Conservation (phyloP, 2,797 vertebrate genomes). For the Trachurus trachurus region DNA sequence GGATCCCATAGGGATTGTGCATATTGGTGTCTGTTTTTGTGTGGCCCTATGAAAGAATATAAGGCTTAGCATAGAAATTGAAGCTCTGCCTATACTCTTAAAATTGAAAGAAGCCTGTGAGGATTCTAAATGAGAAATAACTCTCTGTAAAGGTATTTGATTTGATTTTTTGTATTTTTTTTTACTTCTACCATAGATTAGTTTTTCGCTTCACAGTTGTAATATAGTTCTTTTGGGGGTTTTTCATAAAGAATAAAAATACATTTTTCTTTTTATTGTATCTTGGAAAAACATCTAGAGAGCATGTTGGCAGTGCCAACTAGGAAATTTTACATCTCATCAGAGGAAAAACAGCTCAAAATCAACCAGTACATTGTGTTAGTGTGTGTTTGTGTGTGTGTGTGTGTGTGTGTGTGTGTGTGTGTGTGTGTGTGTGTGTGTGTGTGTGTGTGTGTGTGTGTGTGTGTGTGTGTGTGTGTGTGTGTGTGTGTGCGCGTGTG, state of each 20-base stretch:
- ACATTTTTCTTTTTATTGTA: neutral
- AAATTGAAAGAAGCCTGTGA: neutral
- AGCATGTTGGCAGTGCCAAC: conserved; percentile 17
- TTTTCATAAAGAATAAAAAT: conserved; percentile 3
- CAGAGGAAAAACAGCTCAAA: conserved; percentile 5
- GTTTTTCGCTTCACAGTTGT: neutral
- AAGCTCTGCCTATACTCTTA: conserved; percentile 10
- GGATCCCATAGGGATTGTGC: conserved; percentile 51
- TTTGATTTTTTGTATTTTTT: neutral
- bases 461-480: too few relatives aligned
- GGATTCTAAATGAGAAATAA: neutral
- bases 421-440: too few relatives aligned
- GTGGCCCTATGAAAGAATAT: conserved; percentile 29
- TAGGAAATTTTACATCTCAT: conserved; percentile 29
- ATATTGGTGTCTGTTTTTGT: conserved; percentile 69
- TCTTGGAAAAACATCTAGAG: neutral
- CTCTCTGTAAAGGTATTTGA: neutral
- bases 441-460: too few relatives aligned
- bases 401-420: too few relatives aligned
- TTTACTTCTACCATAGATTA: neutral
- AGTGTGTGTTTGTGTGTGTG: too few relatives aligned
- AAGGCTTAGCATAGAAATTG: conserved; percentile 20
- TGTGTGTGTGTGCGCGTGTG: too few relatives aligned
- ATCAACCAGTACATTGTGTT: conserved; percentile 21
- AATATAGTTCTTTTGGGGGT: neutral